Evolutionary conservation across 2,888 invertebrate species (phyloP).

Genomic region (Scrobipalpa atriplicella): DNA sequence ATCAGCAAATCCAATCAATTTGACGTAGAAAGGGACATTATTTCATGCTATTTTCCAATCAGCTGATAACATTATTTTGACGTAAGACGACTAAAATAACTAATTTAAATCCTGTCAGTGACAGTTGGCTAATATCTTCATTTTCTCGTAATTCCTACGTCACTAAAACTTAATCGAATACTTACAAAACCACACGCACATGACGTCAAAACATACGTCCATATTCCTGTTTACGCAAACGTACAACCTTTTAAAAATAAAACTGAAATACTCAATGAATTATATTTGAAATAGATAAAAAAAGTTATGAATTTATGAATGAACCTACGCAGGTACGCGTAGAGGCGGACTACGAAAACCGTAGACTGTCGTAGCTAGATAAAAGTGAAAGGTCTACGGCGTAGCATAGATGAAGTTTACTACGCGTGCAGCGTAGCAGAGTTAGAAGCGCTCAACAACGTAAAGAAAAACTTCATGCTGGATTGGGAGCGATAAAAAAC

Average conservation of each 20-base stretch:
- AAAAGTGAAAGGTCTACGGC: conserved; percentile 25
- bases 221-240: conserved; percentile 5
- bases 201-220: neutral
- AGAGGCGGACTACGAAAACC: conserved; percentile 1
- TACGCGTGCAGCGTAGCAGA: conserved; percentile 4
- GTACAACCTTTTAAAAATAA: conserved; percentile 6
- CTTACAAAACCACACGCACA: conserved; percentile 10
- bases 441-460: too few relatives aligned
- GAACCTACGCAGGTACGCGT: conserved; percentile 3
- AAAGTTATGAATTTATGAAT: neutral
- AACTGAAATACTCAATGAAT: neutral
- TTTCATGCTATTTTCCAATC: neutral
- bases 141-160: neutral
- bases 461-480: too few relatives aligned
- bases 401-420: conserved; percentile 24
- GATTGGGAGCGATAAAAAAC: too few relatives aligned
- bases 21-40: neutral
- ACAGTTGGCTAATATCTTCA: neutral
- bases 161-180: neutral
- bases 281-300: neutral
- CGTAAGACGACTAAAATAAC: neutral
- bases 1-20: neutral
- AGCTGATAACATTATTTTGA: neutral
- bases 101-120: neutral
- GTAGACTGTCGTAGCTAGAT: conserved; percentile 20